phyloP scores from a whole-genome alignment of 2,797 vertebrate genomes.

The Bovichtus variegatus region DNA sequence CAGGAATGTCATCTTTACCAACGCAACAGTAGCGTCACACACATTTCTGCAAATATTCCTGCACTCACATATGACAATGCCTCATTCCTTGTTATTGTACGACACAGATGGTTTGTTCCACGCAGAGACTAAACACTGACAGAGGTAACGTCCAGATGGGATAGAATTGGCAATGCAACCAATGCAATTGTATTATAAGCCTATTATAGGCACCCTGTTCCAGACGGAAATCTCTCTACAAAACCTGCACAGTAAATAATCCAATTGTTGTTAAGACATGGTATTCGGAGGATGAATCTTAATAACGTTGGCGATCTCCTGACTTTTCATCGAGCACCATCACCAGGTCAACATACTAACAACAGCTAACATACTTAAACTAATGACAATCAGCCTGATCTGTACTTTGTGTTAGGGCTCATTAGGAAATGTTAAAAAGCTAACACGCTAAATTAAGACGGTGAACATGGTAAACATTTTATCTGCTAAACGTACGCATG shows the following conservation, averaged over 20 bases:
- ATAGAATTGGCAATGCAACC: no score
- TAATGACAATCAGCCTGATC: neutral
- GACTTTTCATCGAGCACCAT: neutral
- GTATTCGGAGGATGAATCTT: neutral
- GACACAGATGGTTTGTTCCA: slow-evolving; percentile 32
- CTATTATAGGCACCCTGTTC: neutral
- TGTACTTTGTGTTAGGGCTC: neutral
- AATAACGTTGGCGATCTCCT: no score
- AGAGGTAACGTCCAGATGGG: neutral
- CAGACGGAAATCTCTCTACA: neutral
- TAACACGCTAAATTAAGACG: no score
- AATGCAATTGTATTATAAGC: neutral
- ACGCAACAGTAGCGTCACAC: neutral
- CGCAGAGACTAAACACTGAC: neutral
- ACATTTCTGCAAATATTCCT: neutral
- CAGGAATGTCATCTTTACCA: neutral
- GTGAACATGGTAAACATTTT: no score
- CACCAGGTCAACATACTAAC: neutral
- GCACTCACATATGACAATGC: slow-evolving; percentile 26
- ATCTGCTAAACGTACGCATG: no score
- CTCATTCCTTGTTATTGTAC: slow-evolving; percentile 11
- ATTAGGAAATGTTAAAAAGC: neutral
- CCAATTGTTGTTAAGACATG: no score
- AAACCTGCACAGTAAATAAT: no score
- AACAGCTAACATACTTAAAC: no score